phyloP scores from a whole-genome alignment of 2,888 invertebrate genomes.

The Strigamia crassipes region DNA sequence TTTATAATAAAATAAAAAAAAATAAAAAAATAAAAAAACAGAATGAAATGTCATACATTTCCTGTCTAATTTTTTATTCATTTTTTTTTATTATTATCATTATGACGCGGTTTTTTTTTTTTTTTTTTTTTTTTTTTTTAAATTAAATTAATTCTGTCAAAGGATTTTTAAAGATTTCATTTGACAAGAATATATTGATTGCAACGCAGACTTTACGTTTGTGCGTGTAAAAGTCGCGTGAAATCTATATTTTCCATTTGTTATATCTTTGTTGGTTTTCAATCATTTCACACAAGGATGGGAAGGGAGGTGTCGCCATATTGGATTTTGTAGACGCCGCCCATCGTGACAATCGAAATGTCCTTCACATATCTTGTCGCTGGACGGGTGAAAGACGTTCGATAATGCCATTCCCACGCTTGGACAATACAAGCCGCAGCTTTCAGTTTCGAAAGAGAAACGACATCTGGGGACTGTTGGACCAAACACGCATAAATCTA shows the following conservation, averaged over 20 bases:
- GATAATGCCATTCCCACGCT: conserved; percentile 21
- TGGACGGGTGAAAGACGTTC: conserved; percentile 21
- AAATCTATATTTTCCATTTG: conserved; percentile 21
- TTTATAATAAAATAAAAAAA: too few relatives aligned
- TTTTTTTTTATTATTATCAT: neutral
- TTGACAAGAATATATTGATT: neutral
- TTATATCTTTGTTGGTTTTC: conserved; percentile 21
- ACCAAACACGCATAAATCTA: conserved; percentile 16
- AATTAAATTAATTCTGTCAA: neutral
- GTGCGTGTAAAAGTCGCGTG: neutral
- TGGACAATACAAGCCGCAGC: conserved; percentile 16
- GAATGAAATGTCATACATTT: neutral
- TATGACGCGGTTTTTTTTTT: neutral
- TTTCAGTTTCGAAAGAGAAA: conserved; percentile 21
- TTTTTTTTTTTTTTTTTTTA: neutral
- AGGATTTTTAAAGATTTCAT: neutral
- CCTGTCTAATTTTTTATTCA: neutral
- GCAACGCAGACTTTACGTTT: neutral
- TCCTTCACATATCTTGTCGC: conserved; percentile 21
- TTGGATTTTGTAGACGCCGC: conserved; percentile 6
- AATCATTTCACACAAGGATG: neutral
- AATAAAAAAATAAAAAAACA: too few relatives aligned
- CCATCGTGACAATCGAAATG: conserved; percentile 21
- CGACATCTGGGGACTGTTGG: conserved; percentile 21
- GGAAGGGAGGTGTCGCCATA: neutral